Evolutionary conservation across 2,797 vertebrate species (phyloP).

Genomic region (Austrolebias charrua): DNA sequence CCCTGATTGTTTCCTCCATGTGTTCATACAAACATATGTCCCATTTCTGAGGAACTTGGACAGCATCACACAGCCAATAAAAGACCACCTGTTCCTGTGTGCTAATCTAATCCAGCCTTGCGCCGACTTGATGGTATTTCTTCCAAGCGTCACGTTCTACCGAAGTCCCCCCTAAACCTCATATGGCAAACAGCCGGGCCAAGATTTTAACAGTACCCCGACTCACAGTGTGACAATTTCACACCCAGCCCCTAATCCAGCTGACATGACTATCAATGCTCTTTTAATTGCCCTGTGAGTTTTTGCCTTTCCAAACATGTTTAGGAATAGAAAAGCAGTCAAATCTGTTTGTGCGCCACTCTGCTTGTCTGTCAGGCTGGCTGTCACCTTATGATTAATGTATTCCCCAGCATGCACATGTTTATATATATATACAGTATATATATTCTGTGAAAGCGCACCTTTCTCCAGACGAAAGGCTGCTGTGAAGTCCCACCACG

Average conservation of each 20-base stretch:
- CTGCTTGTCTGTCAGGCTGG: constrained; percentile 65
- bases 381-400: constrained; percentile 77
- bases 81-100: constrained; percentile 80
- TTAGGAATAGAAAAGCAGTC: constrained; percentile 60
- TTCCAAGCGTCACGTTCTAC: constrained; percentile 73
- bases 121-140: constrained; percentile 65
- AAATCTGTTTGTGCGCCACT: constrained; percentile 59
- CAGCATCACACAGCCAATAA: constrained; percentile 79
- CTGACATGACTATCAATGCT: constrained; percentile 70
- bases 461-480: constrained; percentile 57
- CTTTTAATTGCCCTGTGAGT: constrained; percentile 74
- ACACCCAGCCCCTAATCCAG: constrained; percentile 75
- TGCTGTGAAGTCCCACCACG: constrained; percentile 63
- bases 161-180: constrained; percentile 38
- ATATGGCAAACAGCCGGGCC: constrained; percentile 55
- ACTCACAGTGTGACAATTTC: constrained; percentile 79
- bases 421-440: constrained; percentile 50
- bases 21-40: constrained; percentile 36
- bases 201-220: constrained; percentile 72
- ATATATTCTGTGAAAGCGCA: constrained; percentile 59
- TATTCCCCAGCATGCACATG: constrained; percentile 65
- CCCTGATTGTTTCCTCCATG: constrained; percentile 41
- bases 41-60: constrained; percentile 73
- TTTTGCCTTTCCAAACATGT: constrained; percentile 59
- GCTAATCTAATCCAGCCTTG: constrained; percentile 79